Conservation (phyloP, 92 coral and sea anemone species). For the Actinernus sp. region DNA sequence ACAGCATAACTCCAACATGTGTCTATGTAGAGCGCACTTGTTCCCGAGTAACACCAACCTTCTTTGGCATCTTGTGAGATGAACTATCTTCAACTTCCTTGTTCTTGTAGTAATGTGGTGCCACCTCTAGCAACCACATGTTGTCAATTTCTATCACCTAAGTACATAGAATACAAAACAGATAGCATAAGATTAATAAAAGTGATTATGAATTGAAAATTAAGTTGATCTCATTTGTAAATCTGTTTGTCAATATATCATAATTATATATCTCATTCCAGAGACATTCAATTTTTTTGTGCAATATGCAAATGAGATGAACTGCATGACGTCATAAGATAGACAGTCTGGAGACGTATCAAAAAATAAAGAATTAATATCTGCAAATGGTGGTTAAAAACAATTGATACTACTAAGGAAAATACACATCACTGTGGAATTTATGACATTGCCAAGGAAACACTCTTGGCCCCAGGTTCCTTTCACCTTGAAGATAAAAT, state of each 20-base stretch:
- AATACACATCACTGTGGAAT: too few species aligned
- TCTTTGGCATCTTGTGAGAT: conserved; percentile 94
- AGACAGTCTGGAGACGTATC: background rate
- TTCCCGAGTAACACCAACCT: conserved; percentile 91
- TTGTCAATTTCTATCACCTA: conserved; percentile 97
- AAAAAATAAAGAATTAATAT: too few species aligned
- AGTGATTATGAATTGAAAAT: too few species aligned
- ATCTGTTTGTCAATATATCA: background rate
- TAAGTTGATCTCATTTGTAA: too few species aligned
- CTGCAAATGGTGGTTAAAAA: too few species aligned
- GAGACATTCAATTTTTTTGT: too few species aligned
- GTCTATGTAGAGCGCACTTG: conserved; percentile 84
- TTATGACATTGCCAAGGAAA: too few species aligned
- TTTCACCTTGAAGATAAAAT: too few species aligned
- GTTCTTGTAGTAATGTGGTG: conserved; percentile 96
- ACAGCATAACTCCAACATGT: too few species aligned
- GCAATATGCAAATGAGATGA: background rate
- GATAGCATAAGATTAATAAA: background rate
- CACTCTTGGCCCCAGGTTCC: too few species aligned
- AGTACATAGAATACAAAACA: background rate
- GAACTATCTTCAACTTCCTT: conserved; percentile 96
- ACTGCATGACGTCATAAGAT: background rate
- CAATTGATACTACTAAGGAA: too few species aligned
- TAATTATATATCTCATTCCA: too few species aligned
- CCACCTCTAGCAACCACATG: conserved; percentile 95